A percentile compares a stretch with the other conserved stretches of the same genome.
Evolutionary conservation across 1,140 invertebrate genomes (phyloP).

Genomic region (Drosophila grimshawi): DNA sequence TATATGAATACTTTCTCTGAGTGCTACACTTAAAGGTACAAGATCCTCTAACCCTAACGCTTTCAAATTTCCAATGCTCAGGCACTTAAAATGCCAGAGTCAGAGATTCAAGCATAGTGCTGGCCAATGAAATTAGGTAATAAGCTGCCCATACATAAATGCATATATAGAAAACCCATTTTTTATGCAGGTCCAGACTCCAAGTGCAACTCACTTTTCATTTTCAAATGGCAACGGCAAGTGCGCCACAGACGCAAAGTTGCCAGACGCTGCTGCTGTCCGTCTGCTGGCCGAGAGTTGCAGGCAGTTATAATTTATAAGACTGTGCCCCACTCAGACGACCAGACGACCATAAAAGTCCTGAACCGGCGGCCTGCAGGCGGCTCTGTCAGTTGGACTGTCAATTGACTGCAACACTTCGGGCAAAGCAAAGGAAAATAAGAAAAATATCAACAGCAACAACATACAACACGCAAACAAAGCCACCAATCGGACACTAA

Average conservation of each 20-base stretch:
- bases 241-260: constrained; percentile 51
- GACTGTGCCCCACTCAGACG: constrained; percentile 39
- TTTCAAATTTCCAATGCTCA: constrained; percentile 60
- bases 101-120: constrained; percentile 59
- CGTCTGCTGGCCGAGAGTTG: constrained; percentile 29
- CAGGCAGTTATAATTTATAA: constrained; percentile 76
- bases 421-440: constrained; percentile 40
- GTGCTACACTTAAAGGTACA: constrained; percentile 13
- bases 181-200: constrained; percentile 30
- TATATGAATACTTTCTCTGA: constrained; percentile 4
- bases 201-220: constrained; percentile 75
- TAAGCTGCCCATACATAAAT: constrained; percentile 68
- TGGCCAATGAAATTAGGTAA: constrained; percentile 79
- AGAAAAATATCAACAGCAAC: constrained; percentile 1
- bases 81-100: constrained; percentile 77
- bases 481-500: constrained; percentile 77
- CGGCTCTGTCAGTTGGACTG: constrained; percentile 78
- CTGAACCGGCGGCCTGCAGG: constrained; percentile 71
- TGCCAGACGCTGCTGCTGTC: constrained; percentile 38
- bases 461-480: constrained; percentile 62
- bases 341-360: constrained; percentile 76
- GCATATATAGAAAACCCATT: constrained; percentile 35
- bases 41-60: constrained; percentile 55
- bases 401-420: constrained; percentile 79
- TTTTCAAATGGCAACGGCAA: constrained; percentile 80